Conservation (phyloP, 35 echinoderm and acorn worm species). For the Heliocidaris erythrogramma region DNA sequence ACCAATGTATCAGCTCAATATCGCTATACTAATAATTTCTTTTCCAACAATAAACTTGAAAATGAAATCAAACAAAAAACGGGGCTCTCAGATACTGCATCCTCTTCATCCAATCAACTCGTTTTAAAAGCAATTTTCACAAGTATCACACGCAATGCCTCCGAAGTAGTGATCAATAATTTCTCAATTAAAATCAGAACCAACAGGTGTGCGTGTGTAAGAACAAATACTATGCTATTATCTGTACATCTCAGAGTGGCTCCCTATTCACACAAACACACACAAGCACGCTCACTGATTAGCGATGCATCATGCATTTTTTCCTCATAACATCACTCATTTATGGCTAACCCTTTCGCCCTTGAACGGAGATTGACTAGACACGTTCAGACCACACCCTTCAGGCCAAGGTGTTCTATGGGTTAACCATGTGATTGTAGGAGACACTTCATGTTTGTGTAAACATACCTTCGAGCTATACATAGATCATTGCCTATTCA, state of each 20-base stretch:
- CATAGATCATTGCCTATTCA: background rate
- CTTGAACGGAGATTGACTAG: background rate
- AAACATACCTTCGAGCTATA: background rate
- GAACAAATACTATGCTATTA: too few species aligned
- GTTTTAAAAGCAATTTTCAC: too few species aligned
- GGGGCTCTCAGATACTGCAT: too few species aligned
- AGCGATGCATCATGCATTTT: background rate
- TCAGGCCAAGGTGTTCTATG: background rate
- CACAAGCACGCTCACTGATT: too few species aligned
- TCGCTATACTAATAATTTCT: background rate
- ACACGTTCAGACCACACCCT: background rate
- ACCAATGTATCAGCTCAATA: background rate
- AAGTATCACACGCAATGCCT: too few species aligned
- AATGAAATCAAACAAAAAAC: background rate
- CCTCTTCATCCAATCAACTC: too few species aligned
- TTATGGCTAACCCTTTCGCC: background rate
- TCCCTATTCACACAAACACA: too few species aligned
- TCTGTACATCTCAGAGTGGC: too few species aligned
- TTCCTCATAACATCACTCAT: background rate
- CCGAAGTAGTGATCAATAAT: too few species aligned
- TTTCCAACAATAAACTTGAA: background rate
- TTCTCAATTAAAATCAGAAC: too few species aligned
- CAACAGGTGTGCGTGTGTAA: too few species aligned
- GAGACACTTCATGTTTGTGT: background rate
- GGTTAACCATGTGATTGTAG: background rate